A percentile compares a stretch with the other conserved stretches of the same genome.
Evolutionary conservation across 2,797 vertebrate genomes (phyloP).

Genomic region (Malurus splendens): DNA sequence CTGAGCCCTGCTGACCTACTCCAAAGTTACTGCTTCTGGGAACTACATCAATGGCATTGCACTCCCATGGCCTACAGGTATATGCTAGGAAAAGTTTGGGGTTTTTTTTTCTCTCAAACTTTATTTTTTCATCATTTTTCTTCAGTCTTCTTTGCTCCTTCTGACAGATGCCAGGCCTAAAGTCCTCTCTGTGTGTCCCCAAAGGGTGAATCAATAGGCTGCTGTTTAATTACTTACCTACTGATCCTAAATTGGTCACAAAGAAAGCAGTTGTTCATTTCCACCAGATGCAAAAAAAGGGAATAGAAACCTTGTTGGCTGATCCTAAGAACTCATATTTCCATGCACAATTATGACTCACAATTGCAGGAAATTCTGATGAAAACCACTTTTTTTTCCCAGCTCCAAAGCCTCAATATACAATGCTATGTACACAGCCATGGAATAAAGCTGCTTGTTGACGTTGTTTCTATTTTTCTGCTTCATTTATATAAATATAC

Average conservation of each 20-base stretch:
- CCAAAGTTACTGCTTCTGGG: neutral
- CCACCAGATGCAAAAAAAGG: neutral
- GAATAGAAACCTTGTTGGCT: neutral
- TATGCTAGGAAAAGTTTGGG: neutral
- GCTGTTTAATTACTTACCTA: constrained; percentile 7
- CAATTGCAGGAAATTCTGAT: neutral
- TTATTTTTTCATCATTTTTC: neutral
- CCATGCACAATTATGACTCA: neutral
- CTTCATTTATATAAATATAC: neutral
- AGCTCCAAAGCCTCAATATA: neutral
- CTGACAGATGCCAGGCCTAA: neutral
- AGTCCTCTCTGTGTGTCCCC: neutral
- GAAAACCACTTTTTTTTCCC: neutral
- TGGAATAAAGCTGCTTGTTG: neutral
- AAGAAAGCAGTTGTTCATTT: neutral
- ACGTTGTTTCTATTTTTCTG: neutral
- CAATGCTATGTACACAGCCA: neutral
- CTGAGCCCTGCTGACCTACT: neutral
- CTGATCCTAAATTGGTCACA: neutral
- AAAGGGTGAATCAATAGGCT: constrained; percentile 4
- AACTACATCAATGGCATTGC: neutral
- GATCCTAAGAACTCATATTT: neutral
- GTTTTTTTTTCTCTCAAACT: neutral
- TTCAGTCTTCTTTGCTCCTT: neutral
- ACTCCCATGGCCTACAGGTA: neutral